These are phyloP conservation scores for Limnodromus scolopaceus DNA, from an alignment of 2,797 vertebrate species.

Conservation along the genomic window DNA sequence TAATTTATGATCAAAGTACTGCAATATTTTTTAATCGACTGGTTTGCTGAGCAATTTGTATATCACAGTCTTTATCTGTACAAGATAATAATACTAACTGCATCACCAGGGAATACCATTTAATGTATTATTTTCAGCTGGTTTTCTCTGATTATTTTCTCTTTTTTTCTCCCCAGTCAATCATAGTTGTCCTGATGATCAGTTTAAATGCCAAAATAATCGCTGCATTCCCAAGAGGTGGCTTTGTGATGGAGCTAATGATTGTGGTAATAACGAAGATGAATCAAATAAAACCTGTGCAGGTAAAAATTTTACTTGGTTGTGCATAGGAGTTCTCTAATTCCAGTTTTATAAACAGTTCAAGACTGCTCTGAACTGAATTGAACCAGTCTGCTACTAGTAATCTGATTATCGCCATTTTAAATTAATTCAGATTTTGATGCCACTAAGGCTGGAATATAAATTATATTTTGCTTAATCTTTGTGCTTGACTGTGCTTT, in stretches of 20 bases:
- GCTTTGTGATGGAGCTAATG: slow-evolving; percentile 95
- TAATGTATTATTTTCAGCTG: neutral
- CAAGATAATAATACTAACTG: neutral
- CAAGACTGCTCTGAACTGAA: neutral
- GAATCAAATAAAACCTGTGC: slow-evolving; percentile 92
- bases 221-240: slow-evolving; percentile 96
- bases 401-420: slow-evolving; percentile 17
- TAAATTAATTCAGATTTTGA: slow-evolving; percentile 35
- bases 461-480: slow-evolving; percentile 62
- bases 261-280: slow-evolving; percentile 92
- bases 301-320: slow-evolving; percentile 80
- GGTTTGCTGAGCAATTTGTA: neutral
- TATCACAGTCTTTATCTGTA: neutral
- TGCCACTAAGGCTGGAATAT: neutral
- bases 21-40: neutral
- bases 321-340: neutral
- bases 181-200: slow-evolving; percentile 91
- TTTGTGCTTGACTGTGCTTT: slow-evolving; percentile 21
- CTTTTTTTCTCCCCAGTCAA: slow-evolving; percentile 76
- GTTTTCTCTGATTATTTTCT: neutral
- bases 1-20: neutral
- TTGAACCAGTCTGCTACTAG: neutral
- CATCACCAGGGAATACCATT: neutral
- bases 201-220: slow-evolving; percentile 95
- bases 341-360: neutral